Evolutionary conservation across 2,888 invertebrate genomes (phyloP), one percentile per base, ranked within the genome.

Genomic region (Atrina japonica): DNA sequence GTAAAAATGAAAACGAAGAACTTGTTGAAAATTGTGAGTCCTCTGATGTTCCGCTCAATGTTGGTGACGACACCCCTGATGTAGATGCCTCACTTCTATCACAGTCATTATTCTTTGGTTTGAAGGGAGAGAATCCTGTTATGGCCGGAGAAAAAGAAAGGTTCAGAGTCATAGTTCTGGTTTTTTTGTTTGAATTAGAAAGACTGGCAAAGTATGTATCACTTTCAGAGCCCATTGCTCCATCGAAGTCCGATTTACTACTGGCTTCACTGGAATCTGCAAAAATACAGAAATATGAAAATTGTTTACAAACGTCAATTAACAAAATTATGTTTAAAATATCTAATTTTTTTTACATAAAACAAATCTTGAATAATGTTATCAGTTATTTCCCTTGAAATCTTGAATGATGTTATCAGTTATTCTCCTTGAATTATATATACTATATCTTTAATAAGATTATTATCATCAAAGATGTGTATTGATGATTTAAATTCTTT

Each of bases 141-240:
- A 59, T 66, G 7, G 67, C 59, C 14, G 67, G 60, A 49, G 70
- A 59, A 30, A 79, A 76, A 43, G 73, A 78, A 43, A 81, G 68
- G 43, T 71, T 76, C 23, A 77, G 63, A 58, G 78, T 79, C 75
- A 78, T 78, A 9, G 76, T 77, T 61, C 27, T 49, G 3, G 74
- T 70, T 16, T 73, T 53, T 29, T 41, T 52, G 43, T 35, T 43
- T 21, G 43, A 41, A 41, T 29, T 53, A 6, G 64, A 64, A 41
- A 64, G 35, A 64, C 64, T 64, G 43, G 64, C 70, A 60, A 71
- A 73, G 53, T 76, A 65, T 0, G 67, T 71, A 27, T 81, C 76
- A 52, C 56, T 60, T 21, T 76, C 75, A 6, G 73, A 76, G 1
- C 60, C 63, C 41, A 55, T 49, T 9, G 55, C 27, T 47, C 56